phyloP scores from a whole-genome alignment of 2,888 invertebrate species.

The Tuta absoluta region DNA sequence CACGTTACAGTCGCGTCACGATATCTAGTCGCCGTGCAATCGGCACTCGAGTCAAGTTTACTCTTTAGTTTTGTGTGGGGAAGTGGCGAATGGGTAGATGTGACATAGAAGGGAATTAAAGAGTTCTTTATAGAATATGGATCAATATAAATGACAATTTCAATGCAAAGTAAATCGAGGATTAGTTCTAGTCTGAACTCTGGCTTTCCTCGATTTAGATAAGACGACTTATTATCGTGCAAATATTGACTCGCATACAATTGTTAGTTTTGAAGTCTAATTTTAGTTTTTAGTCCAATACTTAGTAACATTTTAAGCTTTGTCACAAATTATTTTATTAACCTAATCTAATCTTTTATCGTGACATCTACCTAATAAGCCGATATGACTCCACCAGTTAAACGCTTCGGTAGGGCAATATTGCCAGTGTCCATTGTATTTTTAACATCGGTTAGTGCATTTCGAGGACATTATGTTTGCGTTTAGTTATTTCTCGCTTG shows the following conservation, averaged over 20 bases:
- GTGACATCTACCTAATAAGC: background rate
- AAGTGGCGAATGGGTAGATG: background rate
- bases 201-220: background rate
- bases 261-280: background rate
- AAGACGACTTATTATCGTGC: background rate
- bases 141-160: background rate
- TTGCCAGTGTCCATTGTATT: slow-evolving; percentile 63
- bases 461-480: slow-evolving; percentile 43
- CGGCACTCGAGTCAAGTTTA: slow-evolving; percentile 62
- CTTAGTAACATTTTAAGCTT: slow-evolving; percentile 11
- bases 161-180: background rate
- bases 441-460: slow-evolving; percentile 60
- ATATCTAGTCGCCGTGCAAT: slow-evolving; percentile 73
- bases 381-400: slow-evolving; percentile 38
- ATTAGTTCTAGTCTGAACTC: slow-evolving; percentile 5
- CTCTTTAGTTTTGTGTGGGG: slow-evolving; percentile 24
- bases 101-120: background rate
- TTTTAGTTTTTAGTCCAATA: slow-evolving; percentile 4
- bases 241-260: background rate
- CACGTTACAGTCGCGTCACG: slow-evolving; percentile 17
- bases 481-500: slow-evolving; percentile 46
- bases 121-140: background rate
- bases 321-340: background rate
- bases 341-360: slow-evolving; percentile 40
- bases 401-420: slow-evolving; percentile 63